Percentiles rank a stretch among this genome's conserved stretches.
Evolutionary conservation across 2,113 vertebrate genomes (phyloP).

Genomic region (Protobothrops mucrosquamatus): DNA sequence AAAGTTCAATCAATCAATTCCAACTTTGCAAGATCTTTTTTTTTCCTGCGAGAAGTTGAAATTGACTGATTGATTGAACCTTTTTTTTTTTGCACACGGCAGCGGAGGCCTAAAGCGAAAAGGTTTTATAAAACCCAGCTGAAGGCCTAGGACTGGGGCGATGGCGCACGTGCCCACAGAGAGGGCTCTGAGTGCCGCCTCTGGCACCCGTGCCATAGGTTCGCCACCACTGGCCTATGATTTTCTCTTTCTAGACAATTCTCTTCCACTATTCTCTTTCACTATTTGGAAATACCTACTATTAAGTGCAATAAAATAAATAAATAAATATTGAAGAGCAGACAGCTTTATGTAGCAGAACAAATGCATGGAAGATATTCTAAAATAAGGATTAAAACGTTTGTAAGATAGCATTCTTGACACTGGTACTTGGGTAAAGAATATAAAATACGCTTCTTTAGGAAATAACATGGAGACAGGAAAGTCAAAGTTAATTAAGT

Average conservation of each 20-base stretch:
- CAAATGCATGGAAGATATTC: background rate
- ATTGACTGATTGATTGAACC: too few species aligned
- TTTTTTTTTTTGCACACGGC: too few species aligned
- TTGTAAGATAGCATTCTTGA: background rate
- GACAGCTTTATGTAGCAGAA: background rate
- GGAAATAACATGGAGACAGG: background rate
- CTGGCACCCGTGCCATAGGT: too few species aligned
- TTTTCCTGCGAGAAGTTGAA: too few species aligned
- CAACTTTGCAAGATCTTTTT: too few species aligned
- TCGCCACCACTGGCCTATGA: too few species aligned
- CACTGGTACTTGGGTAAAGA: background rate
- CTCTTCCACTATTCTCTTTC: background rate
- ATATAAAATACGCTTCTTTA: background rate
- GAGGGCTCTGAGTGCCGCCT: too few species aligned
- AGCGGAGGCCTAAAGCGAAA: too few species aligned
- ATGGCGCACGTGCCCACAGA: too few species aligned
- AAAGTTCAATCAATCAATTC: too few species aligned
- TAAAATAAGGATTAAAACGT: background rate
- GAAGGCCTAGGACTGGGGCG: too few species aligned
- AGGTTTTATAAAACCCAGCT: too few species aligned
- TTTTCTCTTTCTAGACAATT: background rate
- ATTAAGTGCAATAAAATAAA: background rate
- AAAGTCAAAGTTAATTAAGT: background rate
- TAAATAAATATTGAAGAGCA: background rate
- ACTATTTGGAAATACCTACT: background rate